Evolutionary conservation across 2,113 vertebrate species (phyloP).

Genomic region (Tyto alba): DNA sequence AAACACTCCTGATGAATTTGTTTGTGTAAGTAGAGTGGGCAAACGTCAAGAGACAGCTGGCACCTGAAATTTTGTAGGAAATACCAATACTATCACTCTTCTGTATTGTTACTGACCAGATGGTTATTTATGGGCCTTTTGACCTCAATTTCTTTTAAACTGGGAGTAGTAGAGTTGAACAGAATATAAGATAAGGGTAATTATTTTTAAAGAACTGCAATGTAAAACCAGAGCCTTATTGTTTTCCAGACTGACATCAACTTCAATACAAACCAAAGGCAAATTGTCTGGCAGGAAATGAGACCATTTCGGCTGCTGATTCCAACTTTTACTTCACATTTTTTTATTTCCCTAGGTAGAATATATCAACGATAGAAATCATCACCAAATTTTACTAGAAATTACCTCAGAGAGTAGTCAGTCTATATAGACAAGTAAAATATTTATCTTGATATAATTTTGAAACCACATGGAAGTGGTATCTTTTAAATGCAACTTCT

Average conservation of each 20-base stretch:
- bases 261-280: slow-evolving; percentile 17
- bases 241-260: neutral
- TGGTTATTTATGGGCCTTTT: slow-evolving; percentile 35
- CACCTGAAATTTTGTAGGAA: slow-evolving; percentile 21
- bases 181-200: neutral
- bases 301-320: neutral
- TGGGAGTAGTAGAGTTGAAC: neutral
- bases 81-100: neutral
- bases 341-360: slow-evolving; percentile 26
- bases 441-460: neutral
- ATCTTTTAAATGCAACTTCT: neutral
- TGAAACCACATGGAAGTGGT: neutral
- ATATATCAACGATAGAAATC: slow-evolving; percentile 2
- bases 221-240: neutral
- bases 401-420: neutral
- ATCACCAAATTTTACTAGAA: neutral
- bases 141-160: slow-evolving; percentile 24
- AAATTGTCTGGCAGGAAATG: slow-evolving; percentile 32
- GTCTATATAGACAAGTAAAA: neutral
- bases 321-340: slow-evolving; percentile 19
- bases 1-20: neutral
- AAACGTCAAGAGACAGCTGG: slow-evolving; percentile 18
- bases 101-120: slow-evolving; percentile 28
- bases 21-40: neutral
- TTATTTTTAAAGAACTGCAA: slow-evolving; percentile 37